A percentile compares a stretch with the other conserved stretches of the same genome.
These are phyloP conservation scores for Drosophila tanythrix DNA, from an alignment of 2,888 invertebrate species.

Conservation along the genomic window DNA sequence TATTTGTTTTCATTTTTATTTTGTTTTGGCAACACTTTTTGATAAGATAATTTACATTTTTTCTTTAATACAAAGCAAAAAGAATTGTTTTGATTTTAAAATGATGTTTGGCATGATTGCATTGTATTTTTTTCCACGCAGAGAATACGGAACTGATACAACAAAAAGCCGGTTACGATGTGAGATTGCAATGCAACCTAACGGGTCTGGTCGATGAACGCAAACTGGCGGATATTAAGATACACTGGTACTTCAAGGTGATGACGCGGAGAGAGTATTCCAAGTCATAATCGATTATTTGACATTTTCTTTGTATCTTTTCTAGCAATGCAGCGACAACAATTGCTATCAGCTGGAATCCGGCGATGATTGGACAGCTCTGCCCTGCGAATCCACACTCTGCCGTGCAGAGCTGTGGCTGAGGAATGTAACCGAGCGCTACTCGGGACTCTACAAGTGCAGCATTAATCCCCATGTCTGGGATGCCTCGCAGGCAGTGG, in stretches of 20 bases:
- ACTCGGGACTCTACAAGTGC: constrained; percentile 84
- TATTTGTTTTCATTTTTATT: background rate
- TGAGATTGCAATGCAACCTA: constrained; percentile 80
- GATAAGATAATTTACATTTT: constrained; percentile 65
- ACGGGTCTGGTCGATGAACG: constrained; percentile 77
- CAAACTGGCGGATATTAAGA: constrained; percentile 65
- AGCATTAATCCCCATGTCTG: constrained; percentile 79
- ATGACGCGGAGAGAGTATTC: background rate
- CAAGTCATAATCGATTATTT: background rate
- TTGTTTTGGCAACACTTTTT: constrained; percentile 33
- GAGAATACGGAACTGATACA: constrained; percentile 83
- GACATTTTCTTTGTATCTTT: background rate
- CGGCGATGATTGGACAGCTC: constrained; percentile 76
- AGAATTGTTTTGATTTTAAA: constrained; percentile 26
- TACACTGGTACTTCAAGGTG: constrained; percentile 84
- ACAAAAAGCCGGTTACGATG: constrained; percentile 80
- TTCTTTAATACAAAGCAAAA: constrained; percentile 38
- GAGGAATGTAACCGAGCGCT: constrained; percentile 82
- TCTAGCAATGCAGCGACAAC: constrained; percentile 81
- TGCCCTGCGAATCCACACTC: constrained; percentile 79
- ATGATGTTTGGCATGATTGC: constrained; percentile 28
- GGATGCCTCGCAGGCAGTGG: constrained; percentile 71
- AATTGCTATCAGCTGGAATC: constrained; percentile 73
- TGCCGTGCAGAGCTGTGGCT: constrained; percentile 80
- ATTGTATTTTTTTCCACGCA: constrained; percentile 24